A percentile compares a stretch with the other conserved stretches of the same genome.
These are phyloP conservation scores for Acrossocheilus wenchowensis DNA, from an alignment of 2,797 vertebrate species.

Conservation along the genomic window DNA sequence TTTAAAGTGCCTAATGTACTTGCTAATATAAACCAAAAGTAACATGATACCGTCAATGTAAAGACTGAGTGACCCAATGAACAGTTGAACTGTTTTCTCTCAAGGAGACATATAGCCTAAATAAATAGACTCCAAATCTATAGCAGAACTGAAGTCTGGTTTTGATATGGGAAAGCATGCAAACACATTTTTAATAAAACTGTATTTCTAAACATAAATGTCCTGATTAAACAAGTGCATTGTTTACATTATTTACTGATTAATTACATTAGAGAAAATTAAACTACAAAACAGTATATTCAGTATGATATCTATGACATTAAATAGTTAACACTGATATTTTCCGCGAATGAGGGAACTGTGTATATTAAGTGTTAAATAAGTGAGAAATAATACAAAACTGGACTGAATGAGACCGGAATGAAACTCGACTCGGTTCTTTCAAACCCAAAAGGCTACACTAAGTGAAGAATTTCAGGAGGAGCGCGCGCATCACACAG, in stretches of 20 bases:
- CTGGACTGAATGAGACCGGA: not conserved
- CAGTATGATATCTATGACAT: not conserved
- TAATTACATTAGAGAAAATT: not conserved
- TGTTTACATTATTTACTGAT: not conserved
- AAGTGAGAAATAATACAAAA: not conserved
- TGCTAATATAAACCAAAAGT: not conserved
- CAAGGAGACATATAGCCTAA: not conserved
- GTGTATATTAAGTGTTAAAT: not conserved
- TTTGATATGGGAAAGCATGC: not conserved
- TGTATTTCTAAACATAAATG: not conserved
- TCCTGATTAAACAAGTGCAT: too few species aligned
- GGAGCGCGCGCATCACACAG: not conserved
- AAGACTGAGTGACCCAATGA: not conserved
- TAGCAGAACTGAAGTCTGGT: not conserved
- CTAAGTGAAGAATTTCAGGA: not conserved
- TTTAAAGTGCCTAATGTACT: not conserved
- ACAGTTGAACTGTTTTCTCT: not conserved
- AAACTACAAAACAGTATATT: not conserved
- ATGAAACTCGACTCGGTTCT: not conserved
- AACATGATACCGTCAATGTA: not conserved
- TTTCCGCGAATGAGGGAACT: not conserved
- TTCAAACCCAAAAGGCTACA: not conserved
- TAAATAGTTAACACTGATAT: not conserved
- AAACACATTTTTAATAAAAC: not conserved
- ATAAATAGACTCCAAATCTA: not conserved